Base-by-base conservation (phyloP, 2,888 invertebrate species). In the Phrixothrix hirtus region DNA sequence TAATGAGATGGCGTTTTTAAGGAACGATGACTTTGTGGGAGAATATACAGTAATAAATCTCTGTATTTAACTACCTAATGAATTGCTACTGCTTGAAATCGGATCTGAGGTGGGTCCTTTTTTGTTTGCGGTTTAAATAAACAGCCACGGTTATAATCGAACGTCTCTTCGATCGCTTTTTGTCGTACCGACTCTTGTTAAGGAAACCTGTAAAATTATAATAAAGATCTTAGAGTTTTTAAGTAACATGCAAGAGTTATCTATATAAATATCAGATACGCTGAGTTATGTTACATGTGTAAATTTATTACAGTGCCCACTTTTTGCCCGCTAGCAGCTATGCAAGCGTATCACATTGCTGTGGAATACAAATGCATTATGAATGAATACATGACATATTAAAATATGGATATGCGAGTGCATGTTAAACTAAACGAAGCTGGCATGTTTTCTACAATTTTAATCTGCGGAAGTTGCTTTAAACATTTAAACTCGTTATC, bases 161-260 rank as follows among this genome's bases (percentile, higher is more conserved):
- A 55, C 58, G 44, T 57, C 51, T 54, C 45, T 15, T 35, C 32
- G 46, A 34, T 48, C 49, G 38, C 47, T 55, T 51, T 50, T 57
- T 54, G 45, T 42, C 47, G 42, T 41, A 37, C 58, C 54, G 59
- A 58, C 57, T 63, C 67, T 66, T 65, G 66, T 66, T 65, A 65
- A 65, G 66, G 66, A 62, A 65, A 64, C 64, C 66, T 61, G 64
- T 66, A 64, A 69, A 69, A 70, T 70, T 70, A 69, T 69, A 70
- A 70, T 70, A 70, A 67, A 70, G 69, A 70, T 69, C 69, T 70
- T 70, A 68, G 59, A 55, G 61, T 65, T 68, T 68, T 69, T 59
- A 54, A 56, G 55, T 35, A 48, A 38, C 29, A 45, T 44, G 21
- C 39, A 45, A 35, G 48, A 54, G 54, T 54, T 54, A 54, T 54